phyloP scores from a whole-genome alignment of 2,113 vertebrate species.

The Lasiurus borealis region DNA sequence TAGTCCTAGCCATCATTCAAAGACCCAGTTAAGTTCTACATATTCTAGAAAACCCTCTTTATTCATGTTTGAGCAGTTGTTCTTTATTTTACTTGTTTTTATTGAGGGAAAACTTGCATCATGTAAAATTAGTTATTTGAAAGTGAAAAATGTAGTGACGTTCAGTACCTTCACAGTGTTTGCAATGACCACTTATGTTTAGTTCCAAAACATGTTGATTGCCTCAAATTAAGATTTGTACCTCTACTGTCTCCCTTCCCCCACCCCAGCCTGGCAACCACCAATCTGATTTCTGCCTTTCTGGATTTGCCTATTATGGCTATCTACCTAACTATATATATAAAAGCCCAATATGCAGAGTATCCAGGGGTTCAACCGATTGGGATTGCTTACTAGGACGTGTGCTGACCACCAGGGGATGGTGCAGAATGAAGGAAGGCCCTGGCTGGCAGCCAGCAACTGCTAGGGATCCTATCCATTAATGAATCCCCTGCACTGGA shows the following conservation, averaged over 20 bases:
- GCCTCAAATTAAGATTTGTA: not conserved
- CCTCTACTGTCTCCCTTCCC: rapidly evolving
- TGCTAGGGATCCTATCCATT: too few species aligned
- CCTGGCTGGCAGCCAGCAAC: too few species aligned
- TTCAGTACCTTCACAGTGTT: not conserved
- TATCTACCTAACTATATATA: not conserved
- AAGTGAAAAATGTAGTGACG: not conserved
- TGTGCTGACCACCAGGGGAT: too few species aligned
- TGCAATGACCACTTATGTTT: not conserved
- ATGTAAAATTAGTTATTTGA: conserved; percentile 14
- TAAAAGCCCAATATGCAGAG: too few species aligned
- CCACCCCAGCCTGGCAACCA: not conserved
- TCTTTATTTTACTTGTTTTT: conserved; percentile 14
- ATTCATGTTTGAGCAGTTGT: not conserved
- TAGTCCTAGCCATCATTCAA: not conserved
- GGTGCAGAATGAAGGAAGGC: too few species aligned
- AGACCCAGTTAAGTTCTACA: not conserved
- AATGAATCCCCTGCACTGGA: too few species aligned
- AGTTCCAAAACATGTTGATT: not conserved
- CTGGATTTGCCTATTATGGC: not conserved
- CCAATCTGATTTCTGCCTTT: not conserved
- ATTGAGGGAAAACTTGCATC: not conserved
- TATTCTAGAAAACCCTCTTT: not conserved
- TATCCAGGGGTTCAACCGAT: too few species aligned
- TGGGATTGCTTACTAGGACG: too few species aligned